Conservation (phyloP, 2,113 vertebrate genomes). For the Arenaria interpres region DNA sequence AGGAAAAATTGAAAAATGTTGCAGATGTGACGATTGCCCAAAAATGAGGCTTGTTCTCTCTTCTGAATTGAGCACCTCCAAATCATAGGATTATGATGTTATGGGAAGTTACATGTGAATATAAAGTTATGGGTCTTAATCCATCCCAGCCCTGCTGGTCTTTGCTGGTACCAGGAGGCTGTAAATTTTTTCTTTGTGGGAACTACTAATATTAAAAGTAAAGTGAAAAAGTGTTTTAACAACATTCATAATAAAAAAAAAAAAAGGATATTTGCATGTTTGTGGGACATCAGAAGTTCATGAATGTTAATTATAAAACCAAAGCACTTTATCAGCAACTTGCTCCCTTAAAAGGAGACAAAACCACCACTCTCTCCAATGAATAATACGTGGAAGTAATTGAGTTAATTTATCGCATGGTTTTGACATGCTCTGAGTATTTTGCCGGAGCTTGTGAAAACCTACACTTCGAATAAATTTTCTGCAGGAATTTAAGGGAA, state of each 20-base stretch:
- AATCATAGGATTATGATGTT: neutral
- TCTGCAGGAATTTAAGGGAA: neutral
- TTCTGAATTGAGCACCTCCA: neutral
- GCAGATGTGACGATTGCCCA: neutral
- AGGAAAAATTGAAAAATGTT: neutral
- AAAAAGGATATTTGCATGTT: slow-evolving; percentile 45
- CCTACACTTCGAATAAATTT: slow-evolving; percentile 12
- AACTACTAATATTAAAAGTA: neutral
- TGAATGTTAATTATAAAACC: slow-evolving; percentile 40
- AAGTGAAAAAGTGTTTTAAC: slow-evolving; percentile 56
- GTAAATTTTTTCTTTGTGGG: neutral
- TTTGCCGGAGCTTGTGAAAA: slow-evolving; percentile 30
- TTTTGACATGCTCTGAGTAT: slow-evolving; percentile 45
- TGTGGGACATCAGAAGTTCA: slow-evolving; percentile 34
- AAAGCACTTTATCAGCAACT: slow-evolving; percentile 19
- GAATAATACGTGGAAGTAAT: neutral
- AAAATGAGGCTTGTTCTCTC: neutral
- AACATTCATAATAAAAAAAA: neutral
- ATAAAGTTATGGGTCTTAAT: neutral
- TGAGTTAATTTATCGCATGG: slow-evolving; percentile 15
- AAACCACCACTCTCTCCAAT: slow-evolving; percentile 21
- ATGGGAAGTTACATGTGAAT: neutral
- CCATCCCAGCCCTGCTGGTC: neutral
- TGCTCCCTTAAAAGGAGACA: slow-evolving; percentile 38
- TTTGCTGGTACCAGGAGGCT: neutral